Conservation (phyloP, 2,113 vertebrate genomes). For the Eulemur rufifrons region DNA sequence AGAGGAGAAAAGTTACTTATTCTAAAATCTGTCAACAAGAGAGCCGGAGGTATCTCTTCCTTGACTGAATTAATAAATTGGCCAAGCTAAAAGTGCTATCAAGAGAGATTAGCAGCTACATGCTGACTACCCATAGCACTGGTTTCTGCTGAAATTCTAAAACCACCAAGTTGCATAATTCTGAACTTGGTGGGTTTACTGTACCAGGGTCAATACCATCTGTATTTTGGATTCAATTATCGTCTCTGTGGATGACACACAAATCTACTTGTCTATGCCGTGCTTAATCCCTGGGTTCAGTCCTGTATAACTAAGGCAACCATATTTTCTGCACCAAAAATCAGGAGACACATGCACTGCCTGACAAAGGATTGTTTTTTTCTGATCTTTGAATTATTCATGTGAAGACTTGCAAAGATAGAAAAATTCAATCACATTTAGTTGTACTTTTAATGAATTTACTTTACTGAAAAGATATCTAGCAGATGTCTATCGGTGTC, state of each 20-base stretch:
- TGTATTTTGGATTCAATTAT: conserved; percentile 69
- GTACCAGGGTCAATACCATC: conserved; percentile 59
- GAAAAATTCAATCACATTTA: conserved; percentile 58
- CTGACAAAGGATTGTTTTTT: conserved; percentile 44
- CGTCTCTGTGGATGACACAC: conserved; percentile 26
- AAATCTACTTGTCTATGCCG: conserved; percentile 52
- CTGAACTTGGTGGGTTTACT: conserved; percentile 48
- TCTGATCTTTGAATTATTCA: conserved; percentile 64
- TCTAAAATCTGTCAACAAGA: conserved; percentile 43
- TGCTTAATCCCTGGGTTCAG: conserved; percentile 64
- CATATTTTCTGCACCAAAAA: conserved; percentile 70
- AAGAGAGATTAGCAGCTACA: conserved; percentile 64
- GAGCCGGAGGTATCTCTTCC: conserved; percentile 47
- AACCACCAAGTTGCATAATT: conserved; percentile 23
- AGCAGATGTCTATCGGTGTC: conserved; percentile 30
- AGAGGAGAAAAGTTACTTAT: conserved; percentile 24
- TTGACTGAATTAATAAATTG: conserved; percentile 60
- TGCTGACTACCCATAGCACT: conserved; percentile 46
- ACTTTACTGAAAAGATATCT: conserved; percentile 46
- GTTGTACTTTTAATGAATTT: conserved; percentile 64
- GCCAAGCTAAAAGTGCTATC: conserved; percentile 55
- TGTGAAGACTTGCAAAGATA: conserved; percentile 55
- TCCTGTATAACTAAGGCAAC: conserved; percentile 67
- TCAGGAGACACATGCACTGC: conserved; percentile 56
- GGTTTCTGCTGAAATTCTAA: conserved; percentile 49